Evolutionary conservation across 1,140 invertebrate genomes (phyloP).

Genomic region (Aphidius gifuensis): DNA sequence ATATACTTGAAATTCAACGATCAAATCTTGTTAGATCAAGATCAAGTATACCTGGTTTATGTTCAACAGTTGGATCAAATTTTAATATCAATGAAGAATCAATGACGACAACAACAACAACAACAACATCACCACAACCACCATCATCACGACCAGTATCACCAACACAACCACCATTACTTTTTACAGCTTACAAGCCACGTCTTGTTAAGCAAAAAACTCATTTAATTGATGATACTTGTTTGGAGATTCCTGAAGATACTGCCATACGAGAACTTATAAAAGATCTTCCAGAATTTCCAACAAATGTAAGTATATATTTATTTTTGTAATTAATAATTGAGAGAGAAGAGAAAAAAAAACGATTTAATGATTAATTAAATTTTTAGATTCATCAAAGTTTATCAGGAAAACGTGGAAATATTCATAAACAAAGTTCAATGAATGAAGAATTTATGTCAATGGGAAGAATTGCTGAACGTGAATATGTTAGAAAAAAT

Average conservation of each 20-base stretch:
- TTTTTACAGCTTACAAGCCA: conserved; percentile 32
- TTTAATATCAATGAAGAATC: conserved; percentile 34
- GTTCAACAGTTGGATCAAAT: conserved; percentile 42
- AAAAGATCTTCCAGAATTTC: conserved; percentile 43
- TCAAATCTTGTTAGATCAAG: conserved; percentile 67
- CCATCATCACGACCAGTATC: too few relatives aligned
- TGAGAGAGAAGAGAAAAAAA: conserved; percentile 15
- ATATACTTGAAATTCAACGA: conserved; percentile 71
- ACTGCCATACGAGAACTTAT: conserved; percentile 47
- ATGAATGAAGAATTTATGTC: conserved; percentile 88
- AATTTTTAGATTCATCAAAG: conserved; percentile 1
- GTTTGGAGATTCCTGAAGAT: conserved; percentile 40
- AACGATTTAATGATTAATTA: background rate
- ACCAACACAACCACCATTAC: background rate
- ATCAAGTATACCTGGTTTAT: conserved; percentile 70
- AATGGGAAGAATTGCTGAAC: conserved; percentile 75
- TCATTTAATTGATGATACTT: conserved; percentile 39
- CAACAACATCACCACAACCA: too few relatives aligned
- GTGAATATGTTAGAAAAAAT: conserved; percentile 77
- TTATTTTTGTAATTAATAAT: conserved; percentile 4
- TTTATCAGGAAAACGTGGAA: conserved; percentile 53
- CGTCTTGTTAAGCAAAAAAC: conserved; percentile 47
- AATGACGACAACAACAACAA: background rate
- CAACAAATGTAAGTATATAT: conserved; percentile 29
- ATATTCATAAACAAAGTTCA: conserved; percentile 80